phyloP scores from a whole-genome alignment of 2,888 invertebrate genomes.

The Nephrotoma guestfalica region DNA sequence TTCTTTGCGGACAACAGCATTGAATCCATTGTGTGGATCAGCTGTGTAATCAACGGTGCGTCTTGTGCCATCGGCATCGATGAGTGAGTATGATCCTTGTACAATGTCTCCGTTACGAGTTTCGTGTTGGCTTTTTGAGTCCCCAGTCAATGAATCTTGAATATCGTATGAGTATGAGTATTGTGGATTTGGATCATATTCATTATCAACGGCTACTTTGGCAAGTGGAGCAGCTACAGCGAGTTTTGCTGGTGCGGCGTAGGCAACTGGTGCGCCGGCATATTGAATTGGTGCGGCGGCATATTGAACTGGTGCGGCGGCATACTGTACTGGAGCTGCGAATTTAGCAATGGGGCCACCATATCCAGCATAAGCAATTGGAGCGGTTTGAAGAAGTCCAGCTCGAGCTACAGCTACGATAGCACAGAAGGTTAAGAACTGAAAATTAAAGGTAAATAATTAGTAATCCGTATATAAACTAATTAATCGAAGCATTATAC shows the following conservation, averaged over 20 bases:
- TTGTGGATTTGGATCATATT: constrained; percentile 21
- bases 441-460: constrained; percentile 8
- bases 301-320: constrained; percentile 12
- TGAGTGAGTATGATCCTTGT: constrained; percentile 30
- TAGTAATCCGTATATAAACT: not conserved
- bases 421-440: constrained; percentile 19
- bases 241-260: constrained; percentile 20
- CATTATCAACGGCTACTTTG: constrained; percentile 14
- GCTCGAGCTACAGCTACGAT: constrained; percentile 18
- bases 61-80: constrained; percentile 38
- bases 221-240: constrained; percentile 16
- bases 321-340: constrained; percentile 11
- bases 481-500: constrained; percentile 10
- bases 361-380: constrained; percentile 9
- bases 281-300: constrained; percentile 12
- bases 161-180: constrained; percentile 30
- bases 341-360: constrained; percentile 12
- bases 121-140: constrained; percentile 37
- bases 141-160: constrained; percentile 29
- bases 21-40: constrained; percentile 21
- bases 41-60: constrained; percentile 40
- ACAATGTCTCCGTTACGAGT: constrained; percentile 41
- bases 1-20: constrained; percentile 24
- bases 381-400: constrained; percentile 14
- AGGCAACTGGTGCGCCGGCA: not conserved